Evolutionary conservation across 2,113 vertebrate genomes (phyloP), one percentile per base, ranked within the genome.

Genomic region (Canis aureus): DNA sequence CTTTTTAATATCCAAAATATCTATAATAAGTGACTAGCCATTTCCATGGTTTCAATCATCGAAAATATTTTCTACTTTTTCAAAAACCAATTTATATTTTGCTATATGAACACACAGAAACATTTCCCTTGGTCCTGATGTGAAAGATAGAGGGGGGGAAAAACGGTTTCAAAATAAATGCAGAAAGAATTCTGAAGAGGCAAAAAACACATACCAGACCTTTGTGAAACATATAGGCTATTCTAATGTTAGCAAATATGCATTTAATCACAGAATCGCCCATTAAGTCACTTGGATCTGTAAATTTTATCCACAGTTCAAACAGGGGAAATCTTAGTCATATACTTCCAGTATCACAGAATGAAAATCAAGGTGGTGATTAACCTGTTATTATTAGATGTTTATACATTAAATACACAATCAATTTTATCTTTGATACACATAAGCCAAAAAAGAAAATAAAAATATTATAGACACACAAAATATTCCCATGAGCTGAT

Each of bases 341-440:
- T 78, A 16, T 57, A 85, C 59, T 88, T 82, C 51, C 43, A 91
- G 15, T 19, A 8, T 71, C 80, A 94, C 32, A 67, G 86, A 95
- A 93, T 88, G 38, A 91, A 96, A 97, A 97, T 84, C 83, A 78
- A 91, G 96, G 79, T 5, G 32, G 8, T 79, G 73, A 95, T 66
- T 97, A 49, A 53, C 25, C 35, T 76, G 59, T 85, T 93, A 76
- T 97, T 96, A 82, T 96, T 94, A 85, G 81, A 93, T 95, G 53
- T 91, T 94, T 93, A 71, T 32, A 73, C 67, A 82, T 71, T 94
- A 89, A 95, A 89, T 71, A 83, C 38, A 96, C 35, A 97, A 91
- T 80, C 69, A 97, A 96, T 59, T 11, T 62, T 84, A 25, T 5
- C 57, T 57, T 92, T 90, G 67, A 76, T 86, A 84, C 43, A 27